Evolutionary conservation across 2,888 invertebrate genomes (phyloP), one percentile per base, ranked within the genome.

Genomic region (Heliconius charithonia): DNA sequence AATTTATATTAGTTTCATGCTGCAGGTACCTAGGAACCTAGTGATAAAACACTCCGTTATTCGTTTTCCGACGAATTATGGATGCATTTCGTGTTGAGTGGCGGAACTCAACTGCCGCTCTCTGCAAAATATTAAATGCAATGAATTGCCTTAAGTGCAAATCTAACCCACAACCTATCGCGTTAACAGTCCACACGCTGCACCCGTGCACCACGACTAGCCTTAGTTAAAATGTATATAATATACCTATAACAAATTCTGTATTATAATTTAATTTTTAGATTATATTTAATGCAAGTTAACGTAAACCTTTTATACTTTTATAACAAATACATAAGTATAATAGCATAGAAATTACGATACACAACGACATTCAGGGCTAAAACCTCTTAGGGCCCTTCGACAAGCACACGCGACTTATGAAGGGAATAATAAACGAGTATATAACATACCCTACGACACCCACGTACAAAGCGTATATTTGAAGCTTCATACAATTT

Each of bases 381-480:
- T 69, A 41, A 69, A 69, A 41, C 69, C 69, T 69, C 69, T 69
- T 69, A 69, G 69, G 69, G 45, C 69, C 69, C 69, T 69, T 69
- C 69, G 69, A 69, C 69, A 69, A 69, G 25, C 25, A 69, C 69
- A 69, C 69, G 25, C 69, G 69, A 69, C 41, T 69, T 69, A 41
- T 45, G 69, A 69, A 69, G 69, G 41, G 69, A 69, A 69, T 69
- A 69, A 69, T 69, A 69, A 69, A 69, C 45, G 41, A 41, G 41
- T 41, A 25, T 69, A 69, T 25, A 69, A n/a, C 41, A 69, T 16
- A 25, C 69, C 25, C 25, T 41, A 69, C 69, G 41, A n/a, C 13
- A n/a, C n/a, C 25, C 12, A 9, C 69, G 16, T 41, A 25, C 16
- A 19, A 69, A 69, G 25, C 59, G 25, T 45, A 2, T 69, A 69